These are phyloP conservation scores for Bombus terrestris DNA, from an alignment of 1,140 invertebrate species.

Conservation along the genomic window DNA sequence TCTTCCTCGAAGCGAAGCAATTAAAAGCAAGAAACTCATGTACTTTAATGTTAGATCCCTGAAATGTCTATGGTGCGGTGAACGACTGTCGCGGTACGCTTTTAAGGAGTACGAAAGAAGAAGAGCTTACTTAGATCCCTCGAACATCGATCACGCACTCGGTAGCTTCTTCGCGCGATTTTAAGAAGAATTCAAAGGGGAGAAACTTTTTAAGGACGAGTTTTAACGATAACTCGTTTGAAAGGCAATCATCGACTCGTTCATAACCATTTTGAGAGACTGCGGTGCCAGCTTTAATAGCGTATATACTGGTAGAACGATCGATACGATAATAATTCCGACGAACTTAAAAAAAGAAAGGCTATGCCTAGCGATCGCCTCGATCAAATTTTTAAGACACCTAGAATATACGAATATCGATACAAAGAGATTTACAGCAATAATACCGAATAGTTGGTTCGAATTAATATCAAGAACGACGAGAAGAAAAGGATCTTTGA, in stretches of 20 bases:
- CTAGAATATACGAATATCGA: no score
- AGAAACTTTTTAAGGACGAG: not conserved
- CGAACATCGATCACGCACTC: constrained; percentile 1
- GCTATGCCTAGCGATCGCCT: no score
- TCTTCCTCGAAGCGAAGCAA: not conserved
- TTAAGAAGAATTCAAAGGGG: constrained; percentile 14
- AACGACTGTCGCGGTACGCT: not conserved
- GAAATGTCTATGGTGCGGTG: not conserved
- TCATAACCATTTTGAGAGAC: not conserved
- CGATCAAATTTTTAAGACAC: no score
- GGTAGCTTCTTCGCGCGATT: not conserved
- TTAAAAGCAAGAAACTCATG: constrained; percentile 7
- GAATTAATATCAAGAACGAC: not conserved
- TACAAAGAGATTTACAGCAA: no score
- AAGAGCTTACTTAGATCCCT: not conserved
- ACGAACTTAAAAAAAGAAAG: no score
- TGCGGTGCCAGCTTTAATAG: no score
- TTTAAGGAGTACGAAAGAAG: not conserved
- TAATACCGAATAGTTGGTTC: no score
- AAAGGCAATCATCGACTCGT: not conserved
- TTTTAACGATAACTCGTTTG: not conserved
- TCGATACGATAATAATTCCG: not conserved
- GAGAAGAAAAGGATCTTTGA: not conserved
- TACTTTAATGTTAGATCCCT: constrained; percentile 13
- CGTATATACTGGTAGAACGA: not conserved